Base-by-base conservation (phyloP, 1,140 invertebrate species). In the Mycetomoellerius zeteki region DNA sequence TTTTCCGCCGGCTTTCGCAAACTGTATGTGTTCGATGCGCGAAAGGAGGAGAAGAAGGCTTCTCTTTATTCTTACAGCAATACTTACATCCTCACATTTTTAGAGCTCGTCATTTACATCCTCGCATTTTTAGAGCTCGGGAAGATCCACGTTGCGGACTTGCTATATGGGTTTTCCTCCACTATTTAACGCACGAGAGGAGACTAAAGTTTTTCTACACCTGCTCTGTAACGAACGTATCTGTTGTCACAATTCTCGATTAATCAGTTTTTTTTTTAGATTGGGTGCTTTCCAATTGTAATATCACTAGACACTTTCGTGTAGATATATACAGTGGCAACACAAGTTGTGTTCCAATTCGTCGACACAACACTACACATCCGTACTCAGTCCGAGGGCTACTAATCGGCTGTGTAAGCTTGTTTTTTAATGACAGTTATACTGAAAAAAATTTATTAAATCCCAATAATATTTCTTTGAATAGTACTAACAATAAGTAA, bases 1-100 rank as follows among this genome's bases (percentile, higher is more conserved):
- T 90, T 88, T 88, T 86, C 69, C 77, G 78, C 87, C 77, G 78
- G 76, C 75, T 85, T 62, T 65, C 64, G 69, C 50, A 43, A 43
- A 43, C 37, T 43, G 10, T 43, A 12, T 54, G 6, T 33, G 4
- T 24, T 54, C 65, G 37, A 76, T 76, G 77, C n/a, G 65, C 30
- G 37, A 54, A 54, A n/a, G 19, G n/a, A 14, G 21, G 30, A 33
- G 33, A 19, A 21, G 21, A 8, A 16, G 24, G 2, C 1, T 10
- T 8, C 50, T 7, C 16, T 30, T 54, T 21, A 8, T 82, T 82
- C 54, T 37, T 27, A 21, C 30, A 69, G 27, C 62, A 43, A 8
- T 30, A 47, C 10, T 47, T 19, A 10, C 30, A 24, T n/a, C 30
- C 16, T 33, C 21, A 8, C 56, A 27, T 62, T 43, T 19, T 37